These are phyloP conservation scores for Ivindomyrus marchei DNA, from an alignment of 2,113 vertebrate species.

Conservation along the genomic window DNA sequence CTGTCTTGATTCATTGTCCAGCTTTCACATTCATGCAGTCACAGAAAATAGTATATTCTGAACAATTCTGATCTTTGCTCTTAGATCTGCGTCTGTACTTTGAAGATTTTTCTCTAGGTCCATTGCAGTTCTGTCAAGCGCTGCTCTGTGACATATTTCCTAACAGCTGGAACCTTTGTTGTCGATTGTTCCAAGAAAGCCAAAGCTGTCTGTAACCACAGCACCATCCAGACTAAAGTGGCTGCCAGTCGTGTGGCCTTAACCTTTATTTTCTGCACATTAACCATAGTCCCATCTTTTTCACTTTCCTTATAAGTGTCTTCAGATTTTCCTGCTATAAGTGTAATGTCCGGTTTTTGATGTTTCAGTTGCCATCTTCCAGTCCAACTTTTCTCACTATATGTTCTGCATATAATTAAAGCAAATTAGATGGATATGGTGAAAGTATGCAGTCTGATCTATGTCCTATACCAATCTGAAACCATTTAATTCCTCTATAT, in stretches of 20 bases:
- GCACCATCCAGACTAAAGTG: background rate
- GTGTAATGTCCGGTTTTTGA: background rate
- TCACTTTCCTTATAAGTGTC: background rate
- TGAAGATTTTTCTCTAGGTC: background rate
- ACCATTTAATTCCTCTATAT: background rate
- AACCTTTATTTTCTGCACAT: background rate
- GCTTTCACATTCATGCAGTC: background rate
- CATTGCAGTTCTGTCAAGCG: background rate
- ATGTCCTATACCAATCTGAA: background rate
- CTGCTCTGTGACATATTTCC: background rate
- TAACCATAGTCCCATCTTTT: background rate
- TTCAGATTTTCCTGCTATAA: background rate
- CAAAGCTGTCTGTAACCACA: background rate
- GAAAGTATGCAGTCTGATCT: background rate
- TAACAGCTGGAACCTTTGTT: background rate
- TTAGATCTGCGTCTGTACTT: background rate
- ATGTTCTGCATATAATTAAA: background rate
- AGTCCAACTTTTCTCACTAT: background rate
- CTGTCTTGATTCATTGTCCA: background rate
- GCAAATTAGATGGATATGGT: background rate
- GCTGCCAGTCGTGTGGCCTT: background rate
- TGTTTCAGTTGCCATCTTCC: background rate
- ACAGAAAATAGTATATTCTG: background rate
- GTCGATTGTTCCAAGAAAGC: background rate
- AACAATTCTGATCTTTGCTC: conserved; percentile 5